Evolutionary conservation across 2,888 invertebrate genomes (phyloP).

Genomic region (Odontomyia ornata): DNA sequence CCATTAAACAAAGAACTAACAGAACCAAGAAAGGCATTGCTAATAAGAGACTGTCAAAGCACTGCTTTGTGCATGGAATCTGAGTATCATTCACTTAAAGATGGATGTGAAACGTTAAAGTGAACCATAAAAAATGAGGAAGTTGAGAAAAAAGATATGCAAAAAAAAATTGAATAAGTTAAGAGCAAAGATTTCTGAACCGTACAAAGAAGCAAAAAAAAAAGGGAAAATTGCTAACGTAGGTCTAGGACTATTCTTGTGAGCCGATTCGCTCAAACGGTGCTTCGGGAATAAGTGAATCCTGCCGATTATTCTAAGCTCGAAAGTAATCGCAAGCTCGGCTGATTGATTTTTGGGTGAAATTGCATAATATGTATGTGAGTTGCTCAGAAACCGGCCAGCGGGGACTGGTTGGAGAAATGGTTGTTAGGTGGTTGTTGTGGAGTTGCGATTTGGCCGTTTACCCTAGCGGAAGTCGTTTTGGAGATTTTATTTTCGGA

Average conservation of each 20-base stretch:
- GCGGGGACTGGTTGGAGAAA: too few relatives aligned
- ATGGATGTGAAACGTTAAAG: constrained; percentile 57
- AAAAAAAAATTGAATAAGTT: constrained; percentile 56
- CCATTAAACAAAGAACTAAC: constrained; percentile 57
- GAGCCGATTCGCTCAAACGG: constrained; percentile 41
- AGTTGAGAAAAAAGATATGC: constrained; percentile 53
- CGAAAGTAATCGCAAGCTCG: too few relatives aligned
- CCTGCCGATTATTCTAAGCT: background rate
- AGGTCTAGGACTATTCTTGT: constrained; percentile 26
- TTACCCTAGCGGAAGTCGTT: too few relatives aligned
- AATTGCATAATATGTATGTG: too few relatives aligned
- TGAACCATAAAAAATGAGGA: constrained; percentile 58
- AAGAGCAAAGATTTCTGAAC: constrained; percentile 54
- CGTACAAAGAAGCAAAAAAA: constrained; percentile 22
- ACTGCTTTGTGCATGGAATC: constrained; percentile 57
- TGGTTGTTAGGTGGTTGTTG: too few relatives aligned
- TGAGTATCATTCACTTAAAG: constrained; percentile 59
- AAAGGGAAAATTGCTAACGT: constrained; percentile 46
- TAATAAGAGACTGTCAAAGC: constrained; percentile 58
- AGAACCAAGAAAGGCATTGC: constrained; percentile 56
- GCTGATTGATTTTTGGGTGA: too few relatives aligned
- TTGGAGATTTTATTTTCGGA: too few relatives aligned
- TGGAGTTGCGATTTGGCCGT: too few relatives aligned
- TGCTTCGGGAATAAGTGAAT: background rate
- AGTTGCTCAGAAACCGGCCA: too few relatives aligned